Base-by-base conservation (phyloP, 1,140 invertebrate species). In the Aphelenchoides avenae region DNA sequence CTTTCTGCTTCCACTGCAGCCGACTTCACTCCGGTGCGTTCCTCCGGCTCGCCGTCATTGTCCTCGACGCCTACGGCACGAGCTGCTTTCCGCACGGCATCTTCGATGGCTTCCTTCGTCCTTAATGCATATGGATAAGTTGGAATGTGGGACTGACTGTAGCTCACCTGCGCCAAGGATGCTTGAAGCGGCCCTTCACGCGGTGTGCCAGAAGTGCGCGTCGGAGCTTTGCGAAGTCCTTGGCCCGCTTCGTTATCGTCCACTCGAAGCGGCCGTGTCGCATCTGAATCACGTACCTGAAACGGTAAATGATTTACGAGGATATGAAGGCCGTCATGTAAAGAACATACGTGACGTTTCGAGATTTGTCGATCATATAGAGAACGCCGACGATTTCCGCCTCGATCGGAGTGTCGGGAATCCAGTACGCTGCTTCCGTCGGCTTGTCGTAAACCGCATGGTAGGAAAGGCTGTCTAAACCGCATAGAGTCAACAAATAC, bases 191-290 rank as follows among this genome's bases (percentile, higher is more conserved):
- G 50, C 75, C 71, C 27, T 57, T 62, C 40, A 71, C 66, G 39
- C 72, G 36, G 61, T 78, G 80, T 3, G 79, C 55, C 33, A 71
- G 57, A 20, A 81, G 69, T 5, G 76, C 67, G 43, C 79, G 76
- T 62, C 79, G 76, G 20, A 81, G 64, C 50, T 76, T 68, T 13
- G 71, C 66, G 64, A 82, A 82, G 61, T 82, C 79, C 58, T 80
- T 80, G 64, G 79, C 81, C 5, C 80, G 61, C 36, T 77, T 67
- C 27, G 70, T 52, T 15, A 81, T 75, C 15, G 61, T 78, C 81
- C 81, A 82, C 27, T 68, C 61, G 59, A 70, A 79, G 27, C 72
- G 67, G 26, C 78, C 80, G 71, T 82, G 80, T 24, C 52, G 72
- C 5, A 81, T 53, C 24, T 77, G 62, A 47, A 82, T 79, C 3